These are phyloP conservation scores for Callitettix versicolor DNA, from an alignment of 1,140 invertebrate genomes.

Conservation along the genomic window DNA sequence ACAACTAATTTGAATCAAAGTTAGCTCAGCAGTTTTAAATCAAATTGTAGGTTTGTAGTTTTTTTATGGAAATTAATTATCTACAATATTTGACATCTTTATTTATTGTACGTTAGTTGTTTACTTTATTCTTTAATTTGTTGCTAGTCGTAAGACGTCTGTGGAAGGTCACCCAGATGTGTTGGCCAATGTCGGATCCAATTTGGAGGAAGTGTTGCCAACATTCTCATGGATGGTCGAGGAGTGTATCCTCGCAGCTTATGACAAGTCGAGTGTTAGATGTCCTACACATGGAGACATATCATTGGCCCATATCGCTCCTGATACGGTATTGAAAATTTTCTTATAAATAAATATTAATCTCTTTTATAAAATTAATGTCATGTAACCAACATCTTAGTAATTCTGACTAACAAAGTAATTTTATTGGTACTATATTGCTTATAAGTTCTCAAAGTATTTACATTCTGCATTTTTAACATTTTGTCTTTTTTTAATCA, in stretches of 20 bases:
- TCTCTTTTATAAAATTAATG: no score
- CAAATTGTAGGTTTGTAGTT: no score
- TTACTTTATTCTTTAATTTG: not conserved
- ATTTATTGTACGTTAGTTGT: no score
- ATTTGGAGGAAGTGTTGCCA: constrained; percentile 27
- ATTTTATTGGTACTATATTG: no score
- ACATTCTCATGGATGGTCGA: constrained; percentile 78
- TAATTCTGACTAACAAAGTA: not conserved
- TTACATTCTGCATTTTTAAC: no score
- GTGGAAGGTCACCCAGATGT: constrained; percentile 60
- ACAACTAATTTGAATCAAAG: no score
- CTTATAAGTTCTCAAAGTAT: not conserved
- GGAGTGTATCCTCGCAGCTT: constrained; percentile 85
- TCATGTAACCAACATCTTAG: no score
- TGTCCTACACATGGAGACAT: constrained; percentile 69
- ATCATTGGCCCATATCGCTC: constrained; percentile 61
- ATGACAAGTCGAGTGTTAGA: constrained; percentile 52
- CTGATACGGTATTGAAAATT: constrained; percentile 51
- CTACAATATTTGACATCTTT: no score
- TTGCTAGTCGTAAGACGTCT: constrained; percentile 65
- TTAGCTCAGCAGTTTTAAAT: no score
- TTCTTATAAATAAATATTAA: not conserved
- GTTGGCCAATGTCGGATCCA: constrained; percentile 29
- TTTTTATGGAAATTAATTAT: no score
- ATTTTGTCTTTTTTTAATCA: no score